Evolutionary conservation across 2,797 vertebrate genomes (phyloP).

Genomic region (Gallirallus australis): DNA sequence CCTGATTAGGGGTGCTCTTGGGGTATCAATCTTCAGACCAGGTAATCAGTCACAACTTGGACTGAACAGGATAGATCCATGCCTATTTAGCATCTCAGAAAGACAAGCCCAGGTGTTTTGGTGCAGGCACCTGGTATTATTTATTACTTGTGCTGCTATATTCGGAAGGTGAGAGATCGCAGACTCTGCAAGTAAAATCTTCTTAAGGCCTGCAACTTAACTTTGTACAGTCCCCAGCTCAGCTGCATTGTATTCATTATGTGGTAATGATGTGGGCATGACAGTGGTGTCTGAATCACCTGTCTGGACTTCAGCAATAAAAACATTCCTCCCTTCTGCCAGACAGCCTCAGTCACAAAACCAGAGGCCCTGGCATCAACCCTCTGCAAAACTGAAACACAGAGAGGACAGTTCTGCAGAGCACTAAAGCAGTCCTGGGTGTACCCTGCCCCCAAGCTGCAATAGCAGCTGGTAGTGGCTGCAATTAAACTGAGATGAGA

Average conservation of each 20-base stretch:
- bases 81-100: background rate
- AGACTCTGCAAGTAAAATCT: background rate
- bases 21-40: background rate
- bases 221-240: background rate
- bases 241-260: background rate
- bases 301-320: background rate
- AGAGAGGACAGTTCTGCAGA: background rate
- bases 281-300: background rate
- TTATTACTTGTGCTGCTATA: background rate
- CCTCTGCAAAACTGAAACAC: background rate
- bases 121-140: background rate
- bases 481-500: background rate
- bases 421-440: background rate
- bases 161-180: background rate
- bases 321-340: background rate
- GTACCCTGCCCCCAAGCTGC: background rate
- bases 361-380: background rate
- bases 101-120: background rate
- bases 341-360: background rate
- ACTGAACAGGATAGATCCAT: background rate
- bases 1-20: background rate
- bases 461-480: background rate
- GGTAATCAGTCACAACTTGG: background rate
- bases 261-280: background rate
- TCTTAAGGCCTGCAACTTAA: background rate